phyloP scores from a whole-genome alignment of 1,140 invertebrate species.

The Propsilocerus akamusi region DNA sequence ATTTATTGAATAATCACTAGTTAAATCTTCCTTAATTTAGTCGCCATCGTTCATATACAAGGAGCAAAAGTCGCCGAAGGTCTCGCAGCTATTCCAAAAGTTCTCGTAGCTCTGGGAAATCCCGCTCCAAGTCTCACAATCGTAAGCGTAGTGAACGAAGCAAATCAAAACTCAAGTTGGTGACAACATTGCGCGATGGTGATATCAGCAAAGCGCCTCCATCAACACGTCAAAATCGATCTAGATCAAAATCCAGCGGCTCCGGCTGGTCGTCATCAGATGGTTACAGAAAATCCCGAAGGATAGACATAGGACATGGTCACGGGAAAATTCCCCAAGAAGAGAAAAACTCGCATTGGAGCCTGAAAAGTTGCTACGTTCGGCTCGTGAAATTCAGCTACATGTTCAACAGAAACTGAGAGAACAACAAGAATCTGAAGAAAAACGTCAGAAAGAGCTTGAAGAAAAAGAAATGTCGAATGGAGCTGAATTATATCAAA shows the following conservation, averaged over 20 bases:
- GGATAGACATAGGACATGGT: constrained; percentile 7
- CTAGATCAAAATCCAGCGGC: constrained; percentile 10
- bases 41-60: background rate
- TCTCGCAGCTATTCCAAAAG: constrained; percentile 11
- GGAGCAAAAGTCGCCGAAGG: constrained; percentile 17
- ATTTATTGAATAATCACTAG: constrained; percentile 11
- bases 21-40: constrained; percentile 1
- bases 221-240: constrained; percentile 7
- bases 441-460: constrained; percentile 10
- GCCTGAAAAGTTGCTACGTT: constrained; percentile 17
- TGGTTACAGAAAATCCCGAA: constrained; percentile 1
- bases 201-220: constrained; percentile 9
- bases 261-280: constrained; percentile 8
- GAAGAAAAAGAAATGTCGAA: background rate
- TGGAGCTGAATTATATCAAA: too few relatives aligned
- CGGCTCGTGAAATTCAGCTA: constrained; percentile 19
- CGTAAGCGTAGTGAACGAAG: constrained; percentile 20
- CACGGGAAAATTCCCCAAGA: constrained; percentile 8
- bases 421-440: constrained; percentile 18
- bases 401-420: constrained; percentile 19
- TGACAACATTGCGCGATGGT: constrained; percentile 17
- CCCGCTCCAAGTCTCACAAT: constrained; percentile 13
- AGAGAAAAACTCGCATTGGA: constrained; percentile 10
- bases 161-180: constrained; percentile 25
- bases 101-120: too few relatives aligned